Evolutionary conservation across 2,888 invertebrate genomes (phyloP).

Genomic region (Leptinotarsa tumamoca): DNA sequence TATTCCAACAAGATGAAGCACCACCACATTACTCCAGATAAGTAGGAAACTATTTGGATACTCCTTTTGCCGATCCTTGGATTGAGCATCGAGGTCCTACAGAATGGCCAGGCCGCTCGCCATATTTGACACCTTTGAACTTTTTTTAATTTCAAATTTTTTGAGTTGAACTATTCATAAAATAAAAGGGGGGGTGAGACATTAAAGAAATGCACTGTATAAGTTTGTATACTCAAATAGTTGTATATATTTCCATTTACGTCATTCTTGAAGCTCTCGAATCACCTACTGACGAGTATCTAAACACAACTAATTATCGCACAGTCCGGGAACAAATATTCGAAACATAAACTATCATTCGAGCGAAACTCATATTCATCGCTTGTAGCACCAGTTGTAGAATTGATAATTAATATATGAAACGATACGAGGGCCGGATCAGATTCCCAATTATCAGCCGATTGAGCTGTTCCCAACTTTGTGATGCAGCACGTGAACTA

Average conservation of each 20-base stretch:
- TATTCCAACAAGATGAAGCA: too few relatives aligned
- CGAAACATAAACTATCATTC: background rate
- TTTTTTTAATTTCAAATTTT: too few relatives aligned
- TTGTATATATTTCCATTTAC: background rate
- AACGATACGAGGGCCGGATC: slow-evolving; percentile 2
- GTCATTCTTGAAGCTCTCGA: background rate
- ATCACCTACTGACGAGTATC: background rate
- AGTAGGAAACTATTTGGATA: too few relatives aligned
- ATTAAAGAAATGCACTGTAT: too few relatives aligned
- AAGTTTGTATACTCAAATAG: too few relatives aligned
- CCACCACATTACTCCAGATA: too few relatives aligned
- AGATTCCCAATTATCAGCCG: slow-evolving; percentile 21
- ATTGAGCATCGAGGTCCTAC: too few relatives aligned
- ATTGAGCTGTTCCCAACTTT: slow-evolving; percentile 10
- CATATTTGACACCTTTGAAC: too few relatives aligned
- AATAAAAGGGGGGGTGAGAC: too few relatives aligned
- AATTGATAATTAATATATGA: slow-evolving; percentile 17
- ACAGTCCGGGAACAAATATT: background rate
- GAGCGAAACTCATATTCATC: background rate
- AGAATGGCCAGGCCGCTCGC: too few relatives aligned
- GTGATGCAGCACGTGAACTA: slow-evolving; percentile 8
- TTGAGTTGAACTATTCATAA: too few relatives aligned
- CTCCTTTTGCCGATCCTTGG: too few relatives aligned
- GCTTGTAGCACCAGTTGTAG: background rate
- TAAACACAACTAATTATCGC: background rate